Evolutionary conservation across 2,113 vertebrate species (phyloP).

Genomic region (Triplophysa dalaica): DNA sequence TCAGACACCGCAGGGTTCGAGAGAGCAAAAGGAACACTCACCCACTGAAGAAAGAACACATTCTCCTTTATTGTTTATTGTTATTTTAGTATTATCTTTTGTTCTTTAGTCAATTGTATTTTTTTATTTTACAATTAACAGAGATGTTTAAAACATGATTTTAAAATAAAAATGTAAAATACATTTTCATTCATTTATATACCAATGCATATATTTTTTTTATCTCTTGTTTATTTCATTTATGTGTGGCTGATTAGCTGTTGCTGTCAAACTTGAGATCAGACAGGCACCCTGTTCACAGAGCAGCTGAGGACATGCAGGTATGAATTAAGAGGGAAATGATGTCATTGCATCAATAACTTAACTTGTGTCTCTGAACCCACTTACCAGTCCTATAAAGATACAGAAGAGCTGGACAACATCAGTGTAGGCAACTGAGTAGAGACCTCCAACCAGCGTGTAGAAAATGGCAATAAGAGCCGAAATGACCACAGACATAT

Average conservation of each 20-base stretch:
- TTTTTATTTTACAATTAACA: no score
- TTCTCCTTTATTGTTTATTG: not conserved
- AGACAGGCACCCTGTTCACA: constrained; percentile 9
- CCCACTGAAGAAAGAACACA: constrained; percentile 79
- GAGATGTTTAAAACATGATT: no score
- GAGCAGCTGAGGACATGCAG: not conserved
- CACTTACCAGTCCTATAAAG: constrained; percentile 90
- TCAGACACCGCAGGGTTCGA: constrained; percentile 89
- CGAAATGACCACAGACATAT: constrained; percentile 88
- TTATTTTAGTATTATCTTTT: not conserved
- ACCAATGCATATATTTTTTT: no score
- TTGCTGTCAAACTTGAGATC: not conserved
- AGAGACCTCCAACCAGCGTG: constrained; percentile 91
- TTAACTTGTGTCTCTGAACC: constrained; percentile 26
- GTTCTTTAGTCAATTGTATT: not conserved
- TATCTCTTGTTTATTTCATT: not conserved
- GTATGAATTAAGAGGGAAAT: not conserved
- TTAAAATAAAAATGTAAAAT: no score
- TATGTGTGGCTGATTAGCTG: not conserved
- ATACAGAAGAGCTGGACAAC: constrained; percentile 99
- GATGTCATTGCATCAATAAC: not conserved
- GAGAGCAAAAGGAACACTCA: constrained; percentile 94
- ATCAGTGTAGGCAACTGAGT: constrained; percentile 96
- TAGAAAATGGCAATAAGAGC: constrained; percentile 93
- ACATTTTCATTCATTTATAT: no score